Evolutionary conservation across 2,797 vertebrate species (phyloP).

Genomic region (Labroides dimidiatus): DNA sequence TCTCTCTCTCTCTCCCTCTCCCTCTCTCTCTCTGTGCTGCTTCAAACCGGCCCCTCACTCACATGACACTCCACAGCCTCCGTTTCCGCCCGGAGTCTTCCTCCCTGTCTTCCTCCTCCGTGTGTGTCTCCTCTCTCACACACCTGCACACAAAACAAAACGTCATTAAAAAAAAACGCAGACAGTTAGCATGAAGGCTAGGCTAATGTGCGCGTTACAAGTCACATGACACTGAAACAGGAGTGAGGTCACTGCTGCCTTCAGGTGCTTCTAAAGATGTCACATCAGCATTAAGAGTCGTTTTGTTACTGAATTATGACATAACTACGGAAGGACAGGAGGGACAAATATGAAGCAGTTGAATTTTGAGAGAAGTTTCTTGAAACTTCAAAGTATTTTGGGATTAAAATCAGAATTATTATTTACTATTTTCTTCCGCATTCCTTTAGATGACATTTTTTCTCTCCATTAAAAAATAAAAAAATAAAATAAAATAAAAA

Average conservation of each 20-base stretch:
- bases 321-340: not conserved
- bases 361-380: too few species aligned
- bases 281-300: not conserved
- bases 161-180: not conserved
- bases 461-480: too few species aligned
- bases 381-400: too few species aligned
- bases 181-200: not conserved
- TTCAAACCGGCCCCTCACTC: not conserved
- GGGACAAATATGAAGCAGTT: not conserved
- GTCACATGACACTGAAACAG: slow-evolving; percentile 6
- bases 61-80: not conserved
- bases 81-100: too few species aligned
- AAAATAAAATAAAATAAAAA: too few species aligned
- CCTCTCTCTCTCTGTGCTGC: not conserved
- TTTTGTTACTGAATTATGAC: not conserved
- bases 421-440: too few species aligned
- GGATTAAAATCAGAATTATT: too few species aligned
- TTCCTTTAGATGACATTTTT: too few species aligned
- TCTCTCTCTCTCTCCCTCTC: too few species aligned
- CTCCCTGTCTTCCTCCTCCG: not conserved
- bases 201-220: not conserved
- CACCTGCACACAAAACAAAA: slow-evolving; percentile 19
- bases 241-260: slow-evolving; percentile 7
- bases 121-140: not conserved
- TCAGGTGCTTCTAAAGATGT: not conserved